phyloP scores from a whole-genome alignment of 2,113 vertebrate genomes.

The Gymnorhina tibicen region DNA sequence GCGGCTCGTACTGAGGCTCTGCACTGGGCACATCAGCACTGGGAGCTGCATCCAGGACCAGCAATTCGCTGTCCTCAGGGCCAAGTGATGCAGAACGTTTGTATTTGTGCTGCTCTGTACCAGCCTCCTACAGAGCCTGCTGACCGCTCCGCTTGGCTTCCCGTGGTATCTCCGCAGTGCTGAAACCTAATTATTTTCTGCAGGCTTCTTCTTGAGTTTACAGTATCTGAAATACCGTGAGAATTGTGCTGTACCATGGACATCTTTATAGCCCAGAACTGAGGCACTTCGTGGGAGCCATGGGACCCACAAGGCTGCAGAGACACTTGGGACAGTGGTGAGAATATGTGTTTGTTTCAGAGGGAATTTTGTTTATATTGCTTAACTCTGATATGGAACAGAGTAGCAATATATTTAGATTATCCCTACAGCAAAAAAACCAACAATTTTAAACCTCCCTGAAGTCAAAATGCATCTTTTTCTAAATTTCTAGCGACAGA shows the following conservation, averaged over 20 bases:
- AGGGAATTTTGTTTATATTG: not conserved
- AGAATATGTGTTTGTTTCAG: not conserved
- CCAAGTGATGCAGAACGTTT: rapidly evolving
- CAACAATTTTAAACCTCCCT: not conserved
- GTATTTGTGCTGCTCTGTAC: rapidly evolving
- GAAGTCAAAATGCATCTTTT: not conserved
- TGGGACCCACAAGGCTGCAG: not conserved
- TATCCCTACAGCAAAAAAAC: not conserved
- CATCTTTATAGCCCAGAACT: not conserved
- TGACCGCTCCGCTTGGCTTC: rapidly evolving
- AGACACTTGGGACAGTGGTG: not conserved
- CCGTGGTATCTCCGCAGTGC: rapidly evolving
- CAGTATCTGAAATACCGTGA: not conserved
- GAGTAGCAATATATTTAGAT: not conserved
- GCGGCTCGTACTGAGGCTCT: not conserved
- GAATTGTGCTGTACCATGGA: rapidly evolving
- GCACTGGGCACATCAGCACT: rapidly evolving
- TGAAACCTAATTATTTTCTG: not conserved
- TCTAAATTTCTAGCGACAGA: not conserved
- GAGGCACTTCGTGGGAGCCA: rapidly evolving
- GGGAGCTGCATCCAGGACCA: not conserved
- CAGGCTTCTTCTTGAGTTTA: not conserved
- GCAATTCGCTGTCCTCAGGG: rapidly evolving
- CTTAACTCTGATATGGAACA: not conserved
- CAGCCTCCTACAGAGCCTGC: not conserved